A percentile compares a stretch with the other conserved stretches of the same genome.
Evolutionary conservation across 2,113 vertebrate species (phyloP).

Genomic region (Megaceryle maxima): DNA sequence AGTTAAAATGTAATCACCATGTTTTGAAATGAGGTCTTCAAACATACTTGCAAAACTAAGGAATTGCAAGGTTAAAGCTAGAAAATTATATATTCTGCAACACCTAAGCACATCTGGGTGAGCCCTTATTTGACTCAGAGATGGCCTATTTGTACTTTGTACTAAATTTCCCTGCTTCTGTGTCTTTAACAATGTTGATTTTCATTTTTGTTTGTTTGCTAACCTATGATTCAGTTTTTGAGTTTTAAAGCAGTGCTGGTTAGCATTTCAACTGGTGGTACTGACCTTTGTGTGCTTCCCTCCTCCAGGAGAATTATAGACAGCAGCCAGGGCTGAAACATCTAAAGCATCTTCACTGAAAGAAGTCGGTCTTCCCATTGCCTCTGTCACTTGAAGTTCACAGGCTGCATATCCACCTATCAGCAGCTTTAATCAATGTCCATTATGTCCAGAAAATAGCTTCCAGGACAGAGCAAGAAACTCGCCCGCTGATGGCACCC

Average conservation of each 20-base stretch:
- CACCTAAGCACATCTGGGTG: not conserved
- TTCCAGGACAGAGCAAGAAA: slow-evolving; percentile 31
- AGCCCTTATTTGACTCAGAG: not conserved
- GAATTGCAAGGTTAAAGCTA: not conserved
- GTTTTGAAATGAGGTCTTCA: not conserved
- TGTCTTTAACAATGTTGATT: not conserved
- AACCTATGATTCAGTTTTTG: not conserved
- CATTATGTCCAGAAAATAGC: slow-evolving; percentile 67
- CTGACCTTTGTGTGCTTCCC: not conserved
- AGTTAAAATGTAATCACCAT: not conserved
- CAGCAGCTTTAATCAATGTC: slow-evolving; percentile 78
- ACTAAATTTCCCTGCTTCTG: not conserved
- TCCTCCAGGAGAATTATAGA: not conserved
- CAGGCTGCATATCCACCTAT: slow-evolving; percentile 66
- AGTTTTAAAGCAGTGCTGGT: not conserved
- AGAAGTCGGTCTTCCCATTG: not conserved
- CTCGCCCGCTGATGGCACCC: slow-evolving; percentile 68
- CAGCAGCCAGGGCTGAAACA: not conserved
- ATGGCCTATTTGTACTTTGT: not conserved
- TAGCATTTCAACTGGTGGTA: accelerated
- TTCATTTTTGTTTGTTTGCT: not conserved
- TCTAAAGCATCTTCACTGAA: not conserved
- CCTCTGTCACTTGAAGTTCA: not conserved
- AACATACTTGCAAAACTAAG: not conserved
- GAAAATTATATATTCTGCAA: not conserved